Base-by-base conservation (phyloP, 2,113 vertebrate genomes). In the Equus przewalskii region DNA sequence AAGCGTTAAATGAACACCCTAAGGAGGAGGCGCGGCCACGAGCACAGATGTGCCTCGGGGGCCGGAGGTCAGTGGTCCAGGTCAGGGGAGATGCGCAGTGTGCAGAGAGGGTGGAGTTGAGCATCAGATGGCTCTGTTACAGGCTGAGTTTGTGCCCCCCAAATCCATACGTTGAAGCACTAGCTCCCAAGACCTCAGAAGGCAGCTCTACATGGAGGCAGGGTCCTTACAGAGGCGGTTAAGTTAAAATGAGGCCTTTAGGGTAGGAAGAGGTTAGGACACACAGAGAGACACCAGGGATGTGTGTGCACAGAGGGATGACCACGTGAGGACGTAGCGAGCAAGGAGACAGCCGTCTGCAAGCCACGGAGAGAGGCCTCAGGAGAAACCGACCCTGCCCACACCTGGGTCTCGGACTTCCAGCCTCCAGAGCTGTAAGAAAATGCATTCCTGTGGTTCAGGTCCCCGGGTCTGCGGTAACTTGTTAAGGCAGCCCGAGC, bases 331-430 rank as follows among this genome's bases (percentile, higher is more conserved):
- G 60, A 28, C 60, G 24, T 13, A 16, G 64, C 0, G 12, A 15
- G 76, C 0, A 12, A 15, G 46, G 19, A 44, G 69, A 18, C 0
- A 10, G 49, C 46, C 0, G 0, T 21, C n/a, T 3, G 7, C 33
- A 3, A 18, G 65, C 8, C 49, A 24, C 33, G 36, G 70, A 70
- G 49, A 33, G 36, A 2, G 11, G 36, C 28, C 4, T 33, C 54
- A n/a, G 89, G 49, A 70, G 89, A 58, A 44, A 81, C 54, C 28
- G 10, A 30, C 58, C 41, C 70, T 18, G 36, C 13, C 0, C 0
- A 21, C 36, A 1, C 28, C 64, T 28, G 9, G 19, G 11, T 19
- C 75, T 69, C 33, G 9, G 26, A 70, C 8, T 24, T 58, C 3
- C 5, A 24, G n/a, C 64, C 51, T 69, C 49, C 7, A 11, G 19